Evolutionary conservation across 2,888 invertebrate species (phyloP).

Genomic region (Drosophila neonasuta): DNA sequence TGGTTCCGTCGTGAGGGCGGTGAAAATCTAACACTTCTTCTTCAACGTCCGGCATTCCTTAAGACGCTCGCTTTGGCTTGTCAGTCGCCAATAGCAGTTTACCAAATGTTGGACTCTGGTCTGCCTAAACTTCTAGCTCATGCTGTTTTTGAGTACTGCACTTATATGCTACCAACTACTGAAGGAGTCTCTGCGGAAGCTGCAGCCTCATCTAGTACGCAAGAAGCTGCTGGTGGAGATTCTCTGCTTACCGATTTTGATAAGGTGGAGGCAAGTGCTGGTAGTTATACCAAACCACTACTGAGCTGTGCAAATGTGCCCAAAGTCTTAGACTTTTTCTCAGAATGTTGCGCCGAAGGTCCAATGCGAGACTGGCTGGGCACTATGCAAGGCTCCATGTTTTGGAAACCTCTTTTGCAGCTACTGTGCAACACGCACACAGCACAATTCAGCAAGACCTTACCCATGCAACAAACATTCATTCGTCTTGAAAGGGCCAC

Average conservation of each 20-base stretch:
- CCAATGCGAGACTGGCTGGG: slow-evolving; percentile 95
- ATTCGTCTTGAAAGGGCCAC: slow-evolving; percentile 89
- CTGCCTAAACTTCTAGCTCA: slow-evolving; percentile 86
- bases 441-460: slow-evolving; percentile 71
- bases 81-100: slow-evolving; percentile 90
- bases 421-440: slow-evolving; percentile 87
- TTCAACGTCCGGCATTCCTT: slow-evolving; percentile 86
- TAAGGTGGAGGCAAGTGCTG: slow-evolving; percentile 57
- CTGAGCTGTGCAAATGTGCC: slow-evolving; percentile 85
- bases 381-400: slow-evolving; percentile 88
- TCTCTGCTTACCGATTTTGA: slow-evolving; percentile 61
- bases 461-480: slow-evolving; percentile 82
- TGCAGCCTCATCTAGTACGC: slow-evolving; percentile 47
- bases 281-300: slow-evolving; percentile 79
- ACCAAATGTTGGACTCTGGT: slow-evolving; percentile 89
- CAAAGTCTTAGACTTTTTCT: slow-evolving; percentile 90
- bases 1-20: slow-evolving; percentile 85
- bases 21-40: slow-evolving; percentile 84
- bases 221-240: slow-evolving; percentile 39
- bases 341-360: slow-evolving; percentile 90
- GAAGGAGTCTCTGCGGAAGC: slow-evolving; percentile 38
- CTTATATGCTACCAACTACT: slow-evolving; percentile 66
- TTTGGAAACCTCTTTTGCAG: slow-evolving; percentile 92
- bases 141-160: slow-evolving; percentile 84
- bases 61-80: slow-evolving; percentile 90